Evolutionary conservation across 2,797 vertebrate species (phyloP), one percentile per base, ranked within the genome.

Genomic region (Carapus acus): DNA sequence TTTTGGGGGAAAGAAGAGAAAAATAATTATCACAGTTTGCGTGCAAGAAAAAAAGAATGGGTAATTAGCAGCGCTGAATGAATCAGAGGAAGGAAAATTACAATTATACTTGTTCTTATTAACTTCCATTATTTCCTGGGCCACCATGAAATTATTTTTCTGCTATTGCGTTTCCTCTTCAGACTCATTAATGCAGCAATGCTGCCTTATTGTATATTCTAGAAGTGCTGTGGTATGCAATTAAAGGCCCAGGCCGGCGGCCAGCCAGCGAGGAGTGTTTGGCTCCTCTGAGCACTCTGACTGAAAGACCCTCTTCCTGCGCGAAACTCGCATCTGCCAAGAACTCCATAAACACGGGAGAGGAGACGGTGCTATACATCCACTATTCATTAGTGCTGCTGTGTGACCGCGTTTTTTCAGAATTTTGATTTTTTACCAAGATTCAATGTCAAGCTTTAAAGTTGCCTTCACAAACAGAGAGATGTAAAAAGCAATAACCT

Each of bases 61-160:
- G 79, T 82, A 82, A 86, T 88, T 85, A 85, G 77, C 65, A 65
- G 38, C 34, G 71, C 54, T 73, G 79, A 82, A 82, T 88, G 83
- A 85, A 86, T 86, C 79, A 73, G 65, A 66, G 67, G 79, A 74
- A 66, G 75, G 71, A 69, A 85, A 76, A 79, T 71, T 76, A 74
- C 78, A 80, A 78, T 83, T 82, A 77, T 70, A 73, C 79, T 70
- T 80, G 62, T 79, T 82, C 76, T 73, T 80, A 83, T 80, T 80
- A 77, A 71, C 65, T 80, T 74, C 70, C 61, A 79, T 84, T 85
- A 82, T 81, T 73, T 80, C 65, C 54, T 61, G 46, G 75, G 75
- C 83, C 79, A 75, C 78, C 77, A 3, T 79, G 69, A 78, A 75
- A 83, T 81, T 18, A 72, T 76, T 70, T n/a, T 70, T 55, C 54